Percentiles rank a stretch among this genome's conserved stretches.
phyloP scores from a whole-genome alignment of 2,113 vertebrate genomes.

The Ochotona princeps region DNA sequence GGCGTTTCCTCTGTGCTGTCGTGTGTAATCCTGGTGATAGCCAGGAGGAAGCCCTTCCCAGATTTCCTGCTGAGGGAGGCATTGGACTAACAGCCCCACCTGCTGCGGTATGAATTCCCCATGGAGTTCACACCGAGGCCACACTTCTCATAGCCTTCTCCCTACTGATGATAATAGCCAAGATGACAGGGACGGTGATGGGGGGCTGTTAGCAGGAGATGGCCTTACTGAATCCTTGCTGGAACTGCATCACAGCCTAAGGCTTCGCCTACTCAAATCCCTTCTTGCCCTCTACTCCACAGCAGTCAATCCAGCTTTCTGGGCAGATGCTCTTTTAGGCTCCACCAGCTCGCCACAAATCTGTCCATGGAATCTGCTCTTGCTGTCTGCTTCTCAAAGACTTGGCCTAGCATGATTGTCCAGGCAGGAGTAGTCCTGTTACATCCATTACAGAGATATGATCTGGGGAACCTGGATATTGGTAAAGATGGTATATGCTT shows the following conservation, averaged over 20 bases:
- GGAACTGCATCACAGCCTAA: background rate
- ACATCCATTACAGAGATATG: background rate
- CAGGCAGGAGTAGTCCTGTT: background rate
- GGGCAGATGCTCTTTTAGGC: background rate
- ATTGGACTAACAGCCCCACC: background rate
- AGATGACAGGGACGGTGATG: rapidly evolving
- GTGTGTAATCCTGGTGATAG: background rate
- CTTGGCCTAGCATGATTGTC: background rate
- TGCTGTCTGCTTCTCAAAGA: background rate
- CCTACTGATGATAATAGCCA: background rate
- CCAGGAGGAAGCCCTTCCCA: background rate
- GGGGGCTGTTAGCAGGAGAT: background rate
- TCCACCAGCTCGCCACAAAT: background rate
- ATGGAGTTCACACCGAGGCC: too few relatives aligned
- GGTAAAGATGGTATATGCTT: background rate
- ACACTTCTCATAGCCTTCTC: background rate
- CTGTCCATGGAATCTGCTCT: background rate
- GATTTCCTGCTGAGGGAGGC: background rate
- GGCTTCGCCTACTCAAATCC: background rate
- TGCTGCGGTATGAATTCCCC: background rate
- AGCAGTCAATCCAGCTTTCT: background rate
- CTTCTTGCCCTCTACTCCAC: background rate
- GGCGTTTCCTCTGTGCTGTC: background rate
- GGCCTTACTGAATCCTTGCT: background rate
- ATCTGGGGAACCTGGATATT: background rate